A percentile compares a stretch with the other conserved stretches of the same genome.
These are phyloP conservation scores for Brachystomella parvula DNA, from an alignment of 1,140 invertebrate species.

Conservation along the genomic window DNA sequence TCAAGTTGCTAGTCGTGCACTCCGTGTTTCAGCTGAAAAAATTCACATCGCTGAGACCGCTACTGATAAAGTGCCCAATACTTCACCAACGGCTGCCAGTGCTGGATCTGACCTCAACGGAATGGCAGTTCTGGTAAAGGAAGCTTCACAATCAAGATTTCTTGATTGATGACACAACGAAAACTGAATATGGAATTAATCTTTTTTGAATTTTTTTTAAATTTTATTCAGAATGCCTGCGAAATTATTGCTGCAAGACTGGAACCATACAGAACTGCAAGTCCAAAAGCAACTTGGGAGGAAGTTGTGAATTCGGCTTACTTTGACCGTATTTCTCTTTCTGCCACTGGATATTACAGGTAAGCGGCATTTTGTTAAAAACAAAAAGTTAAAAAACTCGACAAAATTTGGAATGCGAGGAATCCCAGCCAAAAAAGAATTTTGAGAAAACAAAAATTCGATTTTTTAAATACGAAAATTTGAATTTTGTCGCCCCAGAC, in stretches of 20 bases:
- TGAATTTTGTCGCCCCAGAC: no score
- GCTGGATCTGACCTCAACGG: slow-evolving; percentile 87
- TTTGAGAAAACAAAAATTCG: no score
- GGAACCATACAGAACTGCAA: slow-evolving; percentile 8
- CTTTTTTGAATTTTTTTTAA: slow-evolving; percentile 12
- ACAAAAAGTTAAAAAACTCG: no score
- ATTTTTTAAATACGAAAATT: neutral
- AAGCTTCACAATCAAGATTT: no score
- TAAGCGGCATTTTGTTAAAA: no score
- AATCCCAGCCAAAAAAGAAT: no score
- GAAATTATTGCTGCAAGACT: neutral
- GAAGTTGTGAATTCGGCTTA: slow-evolving; percentile 6
- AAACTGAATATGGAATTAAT: neutral
- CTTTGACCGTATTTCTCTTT: neutral
- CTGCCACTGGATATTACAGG: slow-evolving; percentile 2
- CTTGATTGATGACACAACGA: neutral
- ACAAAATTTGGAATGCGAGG: no score
- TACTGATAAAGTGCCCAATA: slow-evolving; percentile 91
- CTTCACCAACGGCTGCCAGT: slow-evolving; percentile 84
- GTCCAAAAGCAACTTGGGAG: neutral
- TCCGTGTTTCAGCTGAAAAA: slow-evolving; percentile 63
- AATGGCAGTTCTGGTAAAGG: slow-evolving; percentile 74
- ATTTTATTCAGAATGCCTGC: slow-evolving; percentile 7
- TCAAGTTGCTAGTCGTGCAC: slow-evolving; percentile 66
- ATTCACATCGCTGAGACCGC: slow-evolving; percentile 82